Base-by-base conservation (phyloP, 2,797 vertebrate genomes). In the Columba guinea region DNA sequence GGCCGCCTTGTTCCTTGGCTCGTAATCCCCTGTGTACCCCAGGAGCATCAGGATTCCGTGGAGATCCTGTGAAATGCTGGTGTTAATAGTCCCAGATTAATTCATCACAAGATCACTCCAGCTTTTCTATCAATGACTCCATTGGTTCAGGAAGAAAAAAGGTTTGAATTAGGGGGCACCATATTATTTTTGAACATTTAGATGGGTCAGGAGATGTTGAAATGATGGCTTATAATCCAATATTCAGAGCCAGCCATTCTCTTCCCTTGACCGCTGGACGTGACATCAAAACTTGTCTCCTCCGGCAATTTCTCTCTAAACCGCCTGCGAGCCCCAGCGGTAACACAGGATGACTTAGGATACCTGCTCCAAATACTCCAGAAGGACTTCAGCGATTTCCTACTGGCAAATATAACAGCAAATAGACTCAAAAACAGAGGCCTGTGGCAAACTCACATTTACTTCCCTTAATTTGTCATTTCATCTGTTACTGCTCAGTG, bases 31-130 rank as follows among this genome's bases (percentile, higher is more conserved):
- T 53, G 59, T 20, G 8, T 21, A 5, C 9, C 30, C 48, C 0
- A 0, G 23, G 3, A 37, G 87, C 32, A 6, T 5, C 3, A 0
- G 30, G 17, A 0, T 11, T n/a, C 21, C 1, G 59, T 4, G 22
- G 3, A 58, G 37, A 48, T 27, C 35, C 49, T 46, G n/a, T 2
- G 65, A 18, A 39, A 24, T 0, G 3, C 1, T 39, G 83, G 9
- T 12, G 76, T 12, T 13, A 0, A 20, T 1, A 15, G 27, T n/a
- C 24, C 53, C 30, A 23, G 9, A 6, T 30, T 2, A 13, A 49
- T 16, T 41, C 48, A 32, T 5, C 0, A 0, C 5, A 12, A 0
- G 0, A 13, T 32, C 2, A 2, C n/a, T 64, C 35, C 19, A 4
- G 15, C 18, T 67, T 41, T 63, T 46, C 24, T 59, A 9, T 15